A percentile compares a stretch with the other conserved stretches of the same genome.
Evolutionary conservation across 2,113 vertebrate species (phyloP).

Genomic region (Chionomys nivalis): DNA sequence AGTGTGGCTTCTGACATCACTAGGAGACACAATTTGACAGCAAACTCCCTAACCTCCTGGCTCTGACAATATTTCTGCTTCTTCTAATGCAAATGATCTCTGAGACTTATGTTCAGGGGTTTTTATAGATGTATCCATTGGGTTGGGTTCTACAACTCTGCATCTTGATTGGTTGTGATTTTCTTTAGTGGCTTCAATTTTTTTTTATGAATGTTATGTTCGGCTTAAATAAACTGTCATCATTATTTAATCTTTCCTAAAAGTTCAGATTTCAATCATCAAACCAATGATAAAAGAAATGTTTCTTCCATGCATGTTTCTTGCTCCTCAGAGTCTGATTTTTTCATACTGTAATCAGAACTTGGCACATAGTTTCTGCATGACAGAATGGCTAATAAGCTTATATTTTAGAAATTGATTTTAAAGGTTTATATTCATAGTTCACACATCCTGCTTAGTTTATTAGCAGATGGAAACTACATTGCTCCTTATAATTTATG

Average conservation of each 20-base stretch:
- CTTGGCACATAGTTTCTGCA: not conserved
- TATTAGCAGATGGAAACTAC: not conserved
- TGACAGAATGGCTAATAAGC: not conserved
- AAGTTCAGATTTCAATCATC: not conserved
- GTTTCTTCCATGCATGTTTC: not conserved
- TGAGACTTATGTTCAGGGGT: not conserved
- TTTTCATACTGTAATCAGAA: not conserved
- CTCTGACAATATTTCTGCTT: not conserved
- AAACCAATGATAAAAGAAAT: not conserved
- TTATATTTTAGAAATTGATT: not conserved
- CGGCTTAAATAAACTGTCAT: not conserved
- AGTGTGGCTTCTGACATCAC: not conserved
- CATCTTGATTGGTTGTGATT: not conserved
- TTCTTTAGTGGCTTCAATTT: not conserved
- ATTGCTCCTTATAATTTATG: not conserved
- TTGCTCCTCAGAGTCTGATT: not conserved
- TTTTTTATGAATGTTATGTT: not conserved
- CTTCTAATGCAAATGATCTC: not conserved
- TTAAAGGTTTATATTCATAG: not conserved
- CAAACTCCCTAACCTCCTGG: not conserved
- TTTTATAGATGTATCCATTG: not conserved
- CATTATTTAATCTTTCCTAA: not conserved
- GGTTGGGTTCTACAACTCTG: not conserved
- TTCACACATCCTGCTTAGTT: not conserved
- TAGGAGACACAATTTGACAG: not conserved